Evolutionary conservation across 2,888 invertebrate genomes (phyloP), one percentile per base, ranked within the genome.

Genomic region (Seladonia tumulorum): DNA sequence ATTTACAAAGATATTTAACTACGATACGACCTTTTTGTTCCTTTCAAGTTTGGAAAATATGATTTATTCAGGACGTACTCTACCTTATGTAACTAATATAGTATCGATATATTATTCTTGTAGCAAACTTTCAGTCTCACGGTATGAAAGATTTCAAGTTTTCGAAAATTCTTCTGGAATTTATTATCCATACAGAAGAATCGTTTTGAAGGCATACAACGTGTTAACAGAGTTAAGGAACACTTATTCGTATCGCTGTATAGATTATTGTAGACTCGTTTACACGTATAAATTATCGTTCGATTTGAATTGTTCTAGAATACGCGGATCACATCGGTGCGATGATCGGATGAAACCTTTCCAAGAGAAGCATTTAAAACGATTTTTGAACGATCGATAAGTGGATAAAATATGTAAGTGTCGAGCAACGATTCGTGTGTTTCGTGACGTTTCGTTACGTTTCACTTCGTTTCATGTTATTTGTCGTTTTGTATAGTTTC

Each of bases 171-270:
- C 29, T 45, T 63, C 29, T 5, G 22, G 35, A 68, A 10, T 22
- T 45, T 16, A 76, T 47, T 35, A 45, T 45, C n/a, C 16, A 8
- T 35, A 35, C 49, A 35, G 35, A 39, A 53, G 18, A 74, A n/a
- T n/a, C 25, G 39, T 68, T 49, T 47, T n/a, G 39, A 49, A 49
- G 49, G 49, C 66, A 66, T 10, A 29, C 49, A 75, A 79, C 57
- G 47, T 75, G 18, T 75, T 79, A 73, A 82, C 22, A 76, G 47
- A 66, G 66, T 25, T 22, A n/a, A 25, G n/a, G 73, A 73, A 79
- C 53, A 74, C 66, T 79, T 53, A 70, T 29, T 68, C 39, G 29
- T 29, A 79, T 53, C n/a, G 29, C 29, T 74, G 39, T 80, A 60
- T 35, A 57, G 25, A 57, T 57, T 47, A n/a, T 8, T 29, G 45